A percentile compares a stretch with the other conserved stretches of the same genome.
phyloP scores from a whole-genome alignment of 2,888 invertebrate genomes.

The Eumacrocentrus americanus region DNA sequence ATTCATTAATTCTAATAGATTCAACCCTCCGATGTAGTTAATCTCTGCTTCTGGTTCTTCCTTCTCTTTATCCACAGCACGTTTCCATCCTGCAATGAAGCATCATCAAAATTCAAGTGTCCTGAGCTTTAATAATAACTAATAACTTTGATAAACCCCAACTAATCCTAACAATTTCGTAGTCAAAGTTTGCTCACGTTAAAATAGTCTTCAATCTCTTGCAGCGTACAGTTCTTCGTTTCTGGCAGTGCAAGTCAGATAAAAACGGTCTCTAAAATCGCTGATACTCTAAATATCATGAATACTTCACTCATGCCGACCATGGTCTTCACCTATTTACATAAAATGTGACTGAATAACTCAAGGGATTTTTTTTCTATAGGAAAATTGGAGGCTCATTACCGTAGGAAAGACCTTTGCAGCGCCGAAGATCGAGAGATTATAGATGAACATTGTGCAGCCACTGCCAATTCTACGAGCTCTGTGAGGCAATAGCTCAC shows the following conservation, averaged over 20 bases:
- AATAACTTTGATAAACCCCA: too few relatives aligned
- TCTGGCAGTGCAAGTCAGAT: constrained; percentile 75
- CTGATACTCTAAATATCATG: constrained; percentile 71
- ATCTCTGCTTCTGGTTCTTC: constrained; percentile 28
- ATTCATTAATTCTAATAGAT: neutral
- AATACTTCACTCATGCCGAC: constrained; percentile 75
- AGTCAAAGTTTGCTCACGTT: constrained; percentile 64
- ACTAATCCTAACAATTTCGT: neutral
- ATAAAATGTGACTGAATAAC: too few relatives aligned
- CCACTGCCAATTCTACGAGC: constrained; percentile 78
- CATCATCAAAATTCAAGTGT: neutral
- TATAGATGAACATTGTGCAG: constrained; percentile 75
- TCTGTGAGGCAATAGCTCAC: constrained; percentile 76
- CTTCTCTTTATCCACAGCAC: constrained; percentile 51
- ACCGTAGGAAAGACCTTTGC: constrained; percentile 76
- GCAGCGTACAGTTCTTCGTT: constrained; percentile 73
- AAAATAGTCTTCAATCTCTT: constrained; percentile 81
- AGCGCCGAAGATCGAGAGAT: constrained; percentile 71
- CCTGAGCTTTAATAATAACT: too few relatives aligned
- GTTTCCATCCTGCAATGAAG: constrained; percentile 44
- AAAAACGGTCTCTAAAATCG: constrained; percentile 69
- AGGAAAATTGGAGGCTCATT: constrained; percentile 43
- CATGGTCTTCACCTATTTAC: constrained; percentile 41
- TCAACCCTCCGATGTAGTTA: neutral
- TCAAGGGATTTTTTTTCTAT: too few relatives aligned